These are phyloP conservation scores for Drosophila peninsularis DNA, from an alignment of 2,888 invertebrate species.

Conservation along the genomic window DNA sequence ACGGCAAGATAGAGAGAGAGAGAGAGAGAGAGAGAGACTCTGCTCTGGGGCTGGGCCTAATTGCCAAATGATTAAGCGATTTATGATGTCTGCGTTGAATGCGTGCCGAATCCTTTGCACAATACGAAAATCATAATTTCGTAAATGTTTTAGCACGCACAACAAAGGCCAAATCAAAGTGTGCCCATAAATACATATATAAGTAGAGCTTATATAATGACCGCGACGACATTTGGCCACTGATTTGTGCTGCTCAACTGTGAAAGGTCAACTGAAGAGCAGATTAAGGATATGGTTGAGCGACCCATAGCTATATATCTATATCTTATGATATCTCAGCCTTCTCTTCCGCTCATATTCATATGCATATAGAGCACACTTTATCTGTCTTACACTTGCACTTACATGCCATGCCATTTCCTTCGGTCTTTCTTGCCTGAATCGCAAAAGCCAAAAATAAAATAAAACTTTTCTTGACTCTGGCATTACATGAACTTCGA, in stretches of 20 bases:
- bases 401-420: constrained; percentile 51
- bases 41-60: constrained; percentile 76
- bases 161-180: constrained; percentile 52
- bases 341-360: neutral
- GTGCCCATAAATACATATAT: constrained; percentile 5
- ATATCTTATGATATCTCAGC: neutral
- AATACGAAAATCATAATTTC: constrained; percentile 70
- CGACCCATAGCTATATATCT: too few species aligned
- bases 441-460: constrained; percentile 20
- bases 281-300: neutral
- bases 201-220: constrained; percentile 13
- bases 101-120: constrained; percentile 68
- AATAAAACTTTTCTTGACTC: constrained; percentile 1
- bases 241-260: constrained; percentile 32
- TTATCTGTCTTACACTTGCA: constrained; percentile 27
- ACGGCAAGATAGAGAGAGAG: neutral
- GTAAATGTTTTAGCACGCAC: constrained; percentile 74
- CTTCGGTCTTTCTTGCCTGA: constrained; percentile 18
- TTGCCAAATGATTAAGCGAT: constrained; percentile 85
- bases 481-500: constrained; percentile 21
- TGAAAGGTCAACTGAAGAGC: constrained; percentile 55
- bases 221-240: constrained; percentile 43
- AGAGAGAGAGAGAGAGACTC: constrained; percentile 14
- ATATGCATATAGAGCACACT: neutral
- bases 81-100: constrained; percentile 82